Evolutionary conservation across 2,888 invertebrate genomes (phyloP), one percentile per base, ranked within the genome.

Genomic region (Rugalucina vietnamica): DNA sequence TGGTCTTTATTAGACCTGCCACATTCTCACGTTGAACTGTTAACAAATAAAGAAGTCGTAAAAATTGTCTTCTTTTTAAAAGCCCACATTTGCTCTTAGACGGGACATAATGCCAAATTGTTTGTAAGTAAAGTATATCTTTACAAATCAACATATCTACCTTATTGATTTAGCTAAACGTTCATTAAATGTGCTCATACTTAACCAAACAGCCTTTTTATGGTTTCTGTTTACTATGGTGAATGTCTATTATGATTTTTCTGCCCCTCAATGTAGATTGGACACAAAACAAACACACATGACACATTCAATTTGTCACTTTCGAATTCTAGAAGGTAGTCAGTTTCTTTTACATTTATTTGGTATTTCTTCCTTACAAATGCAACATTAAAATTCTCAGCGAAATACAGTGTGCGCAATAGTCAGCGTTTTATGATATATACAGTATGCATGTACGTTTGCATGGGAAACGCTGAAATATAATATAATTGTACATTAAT

Each of bases 231-330:
- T 65, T 65, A 65, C 65, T 65, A 21, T 65, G 65, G 27, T 34
- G 34, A 65, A 34, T 24, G 65, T 5, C 65, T 34, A 65, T 65
- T 65, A 65, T 34, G 34, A 5, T 65, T 18, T 34, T 65, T 32
- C 65, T 65, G 65, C 29, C 65, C 29, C 34, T 34, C 21, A 65
- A 65, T 65, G 65, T 65, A 65, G 65, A 34, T 65, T 21, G 65
- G 24, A 34, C 65, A 65, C 65, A 65, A 65, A 65, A 65, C 65
- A 65, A 65, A 65, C 65, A 65, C 65, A 65, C 34, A 65, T 65
- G 65, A 65, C 65, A 65, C 65, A 34, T 65, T 29, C 34, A 34
- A 65, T 65, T 65, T 65, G 65, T 65, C 65, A 65, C 29, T 34
- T 29, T 32, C 29, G 32, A 65, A 65, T n/a, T n/a, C n/a, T n/a